phyloP scores from a whole-genome alignment of 1,140 invertebrate genomes.

The Nasonia longicornis region DNA sequence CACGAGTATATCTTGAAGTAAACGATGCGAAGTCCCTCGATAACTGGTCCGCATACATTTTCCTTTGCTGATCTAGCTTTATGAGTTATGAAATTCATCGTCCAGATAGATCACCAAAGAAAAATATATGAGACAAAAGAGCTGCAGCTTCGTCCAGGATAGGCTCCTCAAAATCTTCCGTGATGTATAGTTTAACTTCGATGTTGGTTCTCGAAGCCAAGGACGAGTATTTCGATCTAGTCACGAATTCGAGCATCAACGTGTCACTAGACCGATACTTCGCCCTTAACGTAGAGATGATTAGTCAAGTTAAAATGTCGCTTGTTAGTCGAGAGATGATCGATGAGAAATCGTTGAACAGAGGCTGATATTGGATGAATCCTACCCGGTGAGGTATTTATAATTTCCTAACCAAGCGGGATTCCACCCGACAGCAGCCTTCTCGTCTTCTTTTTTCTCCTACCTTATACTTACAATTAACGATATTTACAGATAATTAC shows the following conservation, averaged over 20 bases:
- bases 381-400: constrained; percentile 61
- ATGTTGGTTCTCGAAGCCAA: constrained; percentile 46
- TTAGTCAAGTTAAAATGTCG: neutral
- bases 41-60: constrained; percentile 59
- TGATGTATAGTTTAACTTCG: constrained; percentile 16
- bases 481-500: too few species aligned
- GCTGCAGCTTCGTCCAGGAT: neutral
- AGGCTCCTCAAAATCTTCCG: constrained; percentile 22
- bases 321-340: neutral
- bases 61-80: constrained; percentile 76
- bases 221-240: constrained; percentile 71
- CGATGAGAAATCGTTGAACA: constrained; percentile 19
- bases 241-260: constrained; percentile 61
- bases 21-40: constrained; percentile 35
- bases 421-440: constrained; percentile 57
- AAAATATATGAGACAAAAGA: constrained; percentile 58
- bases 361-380: constrained; percentile 59
- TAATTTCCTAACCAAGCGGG: constrained; percentile 53
- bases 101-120: constrained; percentile 77
- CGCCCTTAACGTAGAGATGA: constrained; percentile 52
- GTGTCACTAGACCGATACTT: constrained; percentile 63
- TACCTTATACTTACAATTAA: neutral
- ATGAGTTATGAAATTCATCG: constrained; percentile 68
- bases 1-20: neutral
- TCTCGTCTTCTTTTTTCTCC: neutral